phyloP scores from a whole-genome alignment of 92 coral and sea anemone species.

The Phenganax subtilis region DNA sequence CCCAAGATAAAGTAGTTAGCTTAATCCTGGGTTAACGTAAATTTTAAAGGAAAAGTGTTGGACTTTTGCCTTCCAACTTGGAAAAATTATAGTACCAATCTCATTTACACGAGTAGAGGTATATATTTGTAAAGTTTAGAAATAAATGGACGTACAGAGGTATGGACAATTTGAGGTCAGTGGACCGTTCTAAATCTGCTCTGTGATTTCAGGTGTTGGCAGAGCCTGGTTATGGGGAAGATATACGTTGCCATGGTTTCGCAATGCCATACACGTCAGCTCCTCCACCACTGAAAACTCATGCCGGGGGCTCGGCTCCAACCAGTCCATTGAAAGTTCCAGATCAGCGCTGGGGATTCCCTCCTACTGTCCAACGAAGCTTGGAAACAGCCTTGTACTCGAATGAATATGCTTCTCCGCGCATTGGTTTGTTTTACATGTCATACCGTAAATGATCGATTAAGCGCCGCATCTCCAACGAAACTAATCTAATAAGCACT shows the following conservation, averaged over 20 bases:
- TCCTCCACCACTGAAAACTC: conserved; percentile 52
- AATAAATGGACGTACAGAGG: too few relatives aligned
- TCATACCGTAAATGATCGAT: not conserved
- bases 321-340: conserved; percentile 46
- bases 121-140: too few relatives aligned
- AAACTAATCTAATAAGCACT: too few relatives aligned
- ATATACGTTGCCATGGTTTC: conserved; percentile 56
- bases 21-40: too few relatives aligned
- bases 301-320: conserved; percentile 30
- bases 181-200: too few relatives aligned
- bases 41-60: too few relatives aligned
- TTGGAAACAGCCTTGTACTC: conserved; percentile 49
- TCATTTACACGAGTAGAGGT: too few relatives aligned
- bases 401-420: conserved; percentile 9
- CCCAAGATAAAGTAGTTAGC: too few relatives aligned
- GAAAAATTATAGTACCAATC: too few relatives aligned
- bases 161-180: too few relatives aligned
- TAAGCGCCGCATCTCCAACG: too few relatives aligned
- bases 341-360: conserved; percentile 81
- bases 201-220: conserved; percentile 60
- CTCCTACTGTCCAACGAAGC: conserved; percentile 83
- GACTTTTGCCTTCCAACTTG: too few relatives aligned
- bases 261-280: conserved; percentile 39
- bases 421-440: conserved; percentile 23
- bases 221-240: conserved; percentile 77